These are phyloP conservation scores for Lochmaea crataegi DNA, from an alignment of 2,888 invertebrate species.

Conservation along the genomic window DNA sequence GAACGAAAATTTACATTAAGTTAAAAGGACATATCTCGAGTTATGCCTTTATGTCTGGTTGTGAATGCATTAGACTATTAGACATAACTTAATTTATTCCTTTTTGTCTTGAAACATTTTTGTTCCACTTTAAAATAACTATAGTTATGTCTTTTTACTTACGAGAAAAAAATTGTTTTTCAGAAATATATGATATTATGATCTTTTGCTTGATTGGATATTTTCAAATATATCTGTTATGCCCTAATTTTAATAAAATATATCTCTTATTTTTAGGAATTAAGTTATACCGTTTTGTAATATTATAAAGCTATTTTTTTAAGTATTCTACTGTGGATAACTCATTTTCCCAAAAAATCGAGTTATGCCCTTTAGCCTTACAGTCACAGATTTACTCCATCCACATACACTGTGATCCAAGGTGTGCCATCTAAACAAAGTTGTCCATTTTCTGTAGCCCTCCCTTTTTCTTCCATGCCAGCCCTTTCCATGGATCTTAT, in stretches of 20 bases:
- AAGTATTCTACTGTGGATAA: background rate
- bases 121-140: too few relatives aligned
- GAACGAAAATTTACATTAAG: background rate
- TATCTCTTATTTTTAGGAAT: too few relatives aligned
- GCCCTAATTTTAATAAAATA: too few relatives aligned
- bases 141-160: background rate
- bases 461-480: too few relatives aligned
- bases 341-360: background rate
- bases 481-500: too few relatives aligned
- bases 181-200: background rate
- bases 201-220: background rate
- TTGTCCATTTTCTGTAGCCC: too few relatives aligned
- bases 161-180: background rate
- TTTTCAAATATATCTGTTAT: background rate
- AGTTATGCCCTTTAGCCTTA: background rate
- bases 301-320: background rate
- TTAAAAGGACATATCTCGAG: background rate
- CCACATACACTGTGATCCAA: too few relatives aligned
- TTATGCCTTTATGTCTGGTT: background rate
- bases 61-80: too few relatives aligned
- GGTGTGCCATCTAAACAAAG: too few relatives aligned
- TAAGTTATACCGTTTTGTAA: background rate
- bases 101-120: too few relatives aligned
- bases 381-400: background rate
- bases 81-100: too few relatives aligned